Evolutionary conservation across 2,888 invertebrate species (phyloP), one percentile per base, ranked within the genome.

Genomic region (Archips crataeganus): DNA sequence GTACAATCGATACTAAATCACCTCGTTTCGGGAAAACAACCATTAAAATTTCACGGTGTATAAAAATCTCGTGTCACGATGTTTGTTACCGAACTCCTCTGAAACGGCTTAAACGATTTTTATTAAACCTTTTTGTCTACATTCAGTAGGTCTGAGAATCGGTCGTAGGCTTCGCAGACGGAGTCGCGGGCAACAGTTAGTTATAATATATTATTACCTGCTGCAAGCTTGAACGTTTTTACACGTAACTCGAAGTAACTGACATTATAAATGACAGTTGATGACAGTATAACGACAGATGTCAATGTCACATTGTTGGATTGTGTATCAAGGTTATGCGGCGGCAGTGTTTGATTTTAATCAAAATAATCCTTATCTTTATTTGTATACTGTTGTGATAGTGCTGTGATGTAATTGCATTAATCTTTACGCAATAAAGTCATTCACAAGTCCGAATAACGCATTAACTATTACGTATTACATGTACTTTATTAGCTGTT

Each of bases 371-470:
- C 78, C 74, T 80, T 83, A 82, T 83, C 83, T 82, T 78, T 80
- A 79, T 79, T 70, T 70, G 65, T 71, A 77, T 72, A 61, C 47
- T 64, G 73, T 75, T 77, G 67, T 61, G 36, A 77, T 81, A 83
- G 81, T 83, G 75, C 71, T 76, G 82, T 87, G 84, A 86, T 84
- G 84, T 84, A 84, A 86, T 80, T 80, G 78, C 3, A 65, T 32
- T 60, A 59, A 64, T 59, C 60, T 57, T 45, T 59, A 39, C 61
- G 61, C 51, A 23, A 51, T 34, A 68, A 60, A 32, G 42, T 36
- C 54, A 74, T 65, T 74, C 45, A 65, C 13, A 61, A 54, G 34
- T 51, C 32, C 23, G 10, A 61, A 65, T 65, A 70, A 11, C 59
- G 45, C 70, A 54, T 61, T 45, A 63, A 64, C 36, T 47, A 42